These are phyloP conservation scores for Solea solea DNA, from an alignment of 2,113 vertebrate genomes.

Conservation along the genomic window DNA sequence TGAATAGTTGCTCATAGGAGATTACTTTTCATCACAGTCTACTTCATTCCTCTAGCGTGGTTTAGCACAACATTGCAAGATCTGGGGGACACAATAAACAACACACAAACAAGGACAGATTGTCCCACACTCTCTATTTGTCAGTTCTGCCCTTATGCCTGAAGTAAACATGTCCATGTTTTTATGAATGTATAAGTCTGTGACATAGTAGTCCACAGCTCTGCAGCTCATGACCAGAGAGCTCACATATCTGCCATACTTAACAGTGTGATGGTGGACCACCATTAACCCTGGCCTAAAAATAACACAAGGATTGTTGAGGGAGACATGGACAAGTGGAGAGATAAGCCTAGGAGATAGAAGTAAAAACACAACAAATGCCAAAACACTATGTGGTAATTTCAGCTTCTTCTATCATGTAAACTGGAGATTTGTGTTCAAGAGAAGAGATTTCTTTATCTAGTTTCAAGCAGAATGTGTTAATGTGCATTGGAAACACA, in stretches of 20 bases:
- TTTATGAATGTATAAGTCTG: constrained; percentile 11
- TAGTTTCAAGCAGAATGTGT: constrained; percentile 2
- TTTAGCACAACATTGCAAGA: neutral
- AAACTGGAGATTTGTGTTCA: constrained; percentile 21
- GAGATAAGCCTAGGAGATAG: constrained; percentile 6
- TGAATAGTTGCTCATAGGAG: constrained; percentile 34
- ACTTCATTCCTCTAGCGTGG: neutral
- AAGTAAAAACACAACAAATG: constrained; percentile 8
- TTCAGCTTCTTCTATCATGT: constrained; percentile 6
- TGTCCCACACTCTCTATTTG: constrained; percentile 1
- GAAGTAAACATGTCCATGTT: constrained; percentile 12
- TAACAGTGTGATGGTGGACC: constrained; percentile 49
- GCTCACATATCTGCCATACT: constrained; percentile 62
- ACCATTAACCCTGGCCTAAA: constrained; percentile 62
- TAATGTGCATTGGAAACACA: neutral
- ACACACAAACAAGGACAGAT: neutral
- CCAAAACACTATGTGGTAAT: neutral
- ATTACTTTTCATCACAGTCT: constrained; percentile 40
- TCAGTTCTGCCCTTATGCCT: neutral
- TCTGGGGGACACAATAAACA: neutral
- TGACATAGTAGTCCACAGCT: neutral
- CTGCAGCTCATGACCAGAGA: constrained; percentile 27
- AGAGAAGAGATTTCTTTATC: constrained; percentile 17
- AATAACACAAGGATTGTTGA: constrained; percentile 68
- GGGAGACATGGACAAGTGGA: constrained; percentile 29